Percentiles rank a stretch among this genome's conserved stretches.
Evolutionary conservation across 2,113 vertebrate species (phyloP).

Genomic region (Lagenorhynchus albirostris): DNA sequence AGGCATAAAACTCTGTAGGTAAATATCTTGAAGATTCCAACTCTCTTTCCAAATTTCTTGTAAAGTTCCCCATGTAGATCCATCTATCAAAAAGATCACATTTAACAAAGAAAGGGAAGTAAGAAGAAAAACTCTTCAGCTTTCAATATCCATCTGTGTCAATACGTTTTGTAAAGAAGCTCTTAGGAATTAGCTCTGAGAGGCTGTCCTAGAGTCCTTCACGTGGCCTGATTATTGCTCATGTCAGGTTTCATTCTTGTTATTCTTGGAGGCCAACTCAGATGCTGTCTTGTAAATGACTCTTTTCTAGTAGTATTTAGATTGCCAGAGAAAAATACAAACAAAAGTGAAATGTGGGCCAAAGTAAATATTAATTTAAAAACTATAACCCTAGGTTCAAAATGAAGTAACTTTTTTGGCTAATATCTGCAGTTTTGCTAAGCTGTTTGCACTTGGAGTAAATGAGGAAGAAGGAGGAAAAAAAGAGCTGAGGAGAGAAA

Average conservation of each 20-base stretch:
- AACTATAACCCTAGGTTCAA: slow-evolving; percentile 58
- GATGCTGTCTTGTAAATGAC: slow-evolving; percentile 29
- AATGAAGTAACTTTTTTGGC: slow-evolving; percentile 69
- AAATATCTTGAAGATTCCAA: neutral
- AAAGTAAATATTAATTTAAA: slow-evolving; percentile 80
- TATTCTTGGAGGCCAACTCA: slow-evolving; percentile 4
- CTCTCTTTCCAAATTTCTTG: neutral
- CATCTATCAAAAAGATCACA: neutral
- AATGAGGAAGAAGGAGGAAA: neutral
- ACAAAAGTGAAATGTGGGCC: slow-evolving; percentile 64
- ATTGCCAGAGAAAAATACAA: slow-evolving; percentile 68
- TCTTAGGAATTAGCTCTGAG: neutral
- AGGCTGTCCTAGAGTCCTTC: neutral
- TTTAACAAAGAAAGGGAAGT: neutral
- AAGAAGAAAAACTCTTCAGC: neutral
- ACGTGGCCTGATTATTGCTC: neutral
- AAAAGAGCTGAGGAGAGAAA: slow-evolving; percentile 14
- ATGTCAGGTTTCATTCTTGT: neutral
- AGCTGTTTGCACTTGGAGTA: slow-evolving; percentile 46
- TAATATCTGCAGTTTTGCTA: slow-evolving; percentile 62
- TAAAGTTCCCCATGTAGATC: neutral
- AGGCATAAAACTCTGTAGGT: neutral
- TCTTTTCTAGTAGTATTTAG: slow-evolving; percentile 35
- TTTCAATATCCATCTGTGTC: neutral
- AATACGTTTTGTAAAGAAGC: neutral